Conservation (phyloP, 1,140 invertebrate genomes). For the Melitaea cinxia region DNA sequence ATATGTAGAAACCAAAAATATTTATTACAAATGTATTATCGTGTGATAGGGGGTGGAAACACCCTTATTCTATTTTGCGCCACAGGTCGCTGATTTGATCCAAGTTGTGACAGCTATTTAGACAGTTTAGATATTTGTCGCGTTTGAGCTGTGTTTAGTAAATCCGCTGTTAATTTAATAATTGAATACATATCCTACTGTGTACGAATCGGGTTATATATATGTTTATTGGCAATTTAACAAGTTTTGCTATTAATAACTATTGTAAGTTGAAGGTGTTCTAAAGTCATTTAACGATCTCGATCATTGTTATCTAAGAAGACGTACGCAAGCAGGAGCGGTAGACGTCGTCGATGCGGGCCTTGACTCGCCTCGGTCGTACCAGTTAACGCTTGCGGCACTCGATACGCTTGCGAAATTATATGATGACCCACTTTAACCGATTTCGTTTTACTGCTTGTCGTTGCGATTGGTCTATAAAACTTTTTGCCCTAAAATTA, state of each 20-base stretch:
- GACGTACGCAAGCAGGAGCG: constrained; percentile 40
- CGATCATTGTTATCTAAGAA: constrained; percentile 12
- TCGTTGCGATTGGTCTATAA: constrained; percentile 62
- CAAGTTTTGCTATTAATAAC: background rate
- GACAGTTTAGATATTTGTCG: background rate
- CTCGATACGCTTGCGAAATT: constrained; percentile 81
- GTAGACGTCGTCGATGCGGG: constrained; percentile 52
- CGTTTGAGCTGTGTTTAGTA: background rate
- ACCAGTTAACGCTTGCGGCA: constrained; percentile 78
- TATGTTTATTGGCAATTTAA: background rate
- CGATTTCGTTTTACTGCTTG: constrained; percentile 75
- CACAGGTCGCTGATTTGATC: constrained; percentile 5
- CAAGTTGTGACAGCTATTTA: constrained; percentile 3
- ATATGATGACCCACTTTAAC: constrained; percentile 79
- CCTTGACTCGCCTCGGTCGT: constrained; percentile 75
- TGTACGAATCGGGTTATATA: background rate
- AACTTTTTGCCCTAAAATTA: constrained; percentile 66
- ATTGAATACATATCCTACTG: background rate
- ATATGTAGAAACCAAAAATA: too few species aligned
- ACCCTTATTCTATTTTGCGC: background rate
- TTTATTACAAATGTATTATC: too few species aligned
- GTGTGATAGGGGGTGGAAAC: too few species aligned
- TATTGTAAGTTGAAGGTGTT: background rate
- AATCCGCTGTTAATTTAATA: constrained; percentile 1
- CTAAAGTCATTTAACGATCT: background rate